Base-by-base conservation (phyloP, 2,113 vertebrate genomes). In the Cinclus mexicanus region DNA sequence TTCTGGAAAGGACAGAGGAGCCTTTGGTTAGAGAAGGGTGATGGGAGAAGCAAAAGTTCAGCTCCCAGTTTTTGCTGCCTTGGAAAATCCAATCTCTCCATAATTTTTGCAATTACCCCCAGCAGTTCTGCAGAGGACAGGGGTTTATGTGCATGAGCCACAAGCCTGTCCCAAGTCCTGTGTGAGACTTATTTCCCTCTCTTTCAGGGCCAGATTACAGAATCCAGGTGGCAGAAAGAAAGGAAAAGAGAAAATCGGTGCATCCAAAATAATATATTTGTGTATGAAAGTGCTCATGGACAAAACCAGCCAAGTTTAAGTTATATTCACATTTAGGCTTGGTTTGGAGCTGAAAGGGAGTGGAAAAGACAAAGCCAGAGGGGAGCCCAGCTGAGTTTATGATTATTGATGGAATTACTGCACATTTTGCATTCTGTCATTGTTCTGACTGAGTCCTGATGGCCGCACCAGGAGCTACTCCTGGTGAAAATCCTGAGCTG, bases 101-200 rank as follows among this genome's bases (percentile, higher is more conserved):
- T 2, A 12, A 35, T 35, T 49, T 76, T 41, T 90, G 18, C 31
- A 9, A 37, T 49, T 67, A 26, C 16, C 5, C 72, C n/a, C 57
- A 68, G 57, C 49, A 61, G 53, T 18, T 52, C 26, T 60, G 50
- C 14, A 56, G 24, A n/a, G 26, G 23, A 15, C 1, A 10, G 7
- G 4, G 9, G 12, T 76, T 67, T 19, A 31, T 20, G 21, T 28
- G 29, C 47, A 2, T 1, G 33, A 59, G 14, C 24, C 65, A 31
- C 35, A 49, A 25, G 60, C 23, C 17, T 46, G 49, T 47, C 60
- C 50, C 41, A 15, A 11, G 10, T 15, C 41, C 49, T 23, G 7
- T 1, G 1, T 4, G 8, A 0, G 2, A 57, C 37, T 56, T 19
- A 2, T 12, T 37, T 22, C 76, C 50, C 65, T 49, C 42, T 22